phyloP scores from a whole-genome alignment of 2,113 vertebrate species.

The Oncorhynchus clarkii region DNA sequence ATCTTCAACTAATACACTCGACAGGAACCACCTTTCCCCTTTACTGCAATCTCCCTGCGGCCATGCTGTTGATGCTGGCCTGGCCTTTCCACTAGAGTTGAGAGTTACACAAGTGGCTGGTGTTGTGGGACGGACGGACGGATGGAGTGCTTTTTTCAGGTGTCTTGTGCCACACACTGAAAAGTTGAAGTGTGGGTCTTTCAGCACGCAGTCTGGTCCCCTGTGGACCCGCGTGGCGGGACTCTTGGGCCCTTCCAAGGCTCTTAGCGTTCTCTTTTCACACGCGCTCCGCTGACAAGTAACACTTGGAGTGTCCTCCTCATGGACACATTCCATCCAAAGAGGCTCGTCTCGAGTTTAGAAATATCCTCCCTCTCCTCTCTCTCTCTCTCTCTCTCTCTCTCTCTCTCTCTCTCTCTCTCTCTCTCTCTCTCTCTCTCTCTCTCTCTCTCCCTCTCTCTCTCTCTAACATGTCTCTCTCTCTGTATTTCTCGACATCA shows the following conservation, averaged over 20 bases:
- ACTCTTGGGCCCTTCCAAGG: constrained; percentile 24
- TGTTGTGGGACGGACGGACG: constrained; percentile 61
- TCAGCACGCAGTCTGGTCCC: constrained; percentile 74
- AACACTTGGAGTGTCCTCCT: constrained; percentile 75
- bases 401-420: constrained; percentile 13
- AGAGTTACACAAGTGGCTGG: constrained; percentile 71
- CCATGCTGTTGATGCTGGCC: constrained; percentile 66
- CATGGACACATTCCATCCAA: constrained; percentile 77
- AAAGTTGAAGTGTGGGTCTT: constrained; percentile 83
- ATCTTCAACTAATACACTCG: background rate
- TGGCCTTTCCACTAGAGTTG: constrained; percentile 73
- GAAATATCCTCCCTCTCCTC: constrained; percentile 16
- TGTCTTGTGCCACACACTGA: constrained; percentile 75
- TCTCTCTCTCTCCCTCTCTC: background rate
- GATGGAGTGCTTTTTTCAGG: constrained; percentile 48
- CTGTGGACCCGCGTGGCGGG: constrained; percentile 23
- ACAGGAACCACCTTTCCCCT: background rate
- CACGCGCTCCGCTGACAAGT: constrained; percentile 70
- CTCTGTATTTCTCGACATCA: background rate
- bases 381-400: background rate
- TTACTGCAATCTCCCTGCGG: constrained; percentile 10
- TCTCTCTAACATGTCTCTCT: background rate
- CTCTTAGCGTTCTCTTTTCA: constrained; percentile 57
- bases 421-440: background rate
- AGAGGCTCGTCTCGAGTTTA: constrained; percentile 55